Conservation (phyloP, 2,888 invertebrate species). For the Lycocerus yunnanus region DNA sequence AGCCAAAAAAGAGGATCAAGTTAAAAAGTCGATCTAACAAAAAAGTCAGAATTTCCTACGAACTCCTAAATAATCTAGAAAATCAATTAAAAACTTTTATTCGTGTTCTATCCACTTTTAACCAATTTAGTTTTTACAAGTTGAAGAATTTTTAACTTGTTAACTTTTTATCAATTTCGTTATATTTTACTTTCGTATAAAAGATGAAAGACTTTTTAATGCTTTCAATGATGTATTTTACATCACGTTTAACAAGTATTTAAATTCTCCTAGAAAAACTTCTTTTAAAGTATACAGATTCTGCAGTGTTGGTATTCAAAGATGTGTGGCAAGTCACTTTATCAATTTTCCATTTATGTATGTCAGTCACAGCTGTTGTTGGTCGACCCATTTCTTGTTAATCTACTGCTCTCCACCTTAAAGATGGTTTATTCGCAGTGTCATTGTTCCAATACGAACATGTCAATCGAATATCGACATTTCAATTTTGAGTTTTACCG, state of each 20-base stretch:
- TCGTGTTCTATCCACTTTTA: not conserved
- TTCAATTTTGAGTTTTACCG: no score
- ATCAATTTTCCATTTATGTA: conserved; percentile 2
- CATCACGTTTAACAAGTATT: not conserved
- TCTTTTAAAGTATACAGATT: not conserved
- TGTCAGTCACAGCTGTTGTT: not conserved
- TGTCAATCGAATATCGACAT: no score
- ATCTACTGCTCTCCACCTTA: not conserved
- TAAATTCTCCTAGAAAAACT: not conserved
- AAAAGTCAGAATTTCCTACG: not conserved
- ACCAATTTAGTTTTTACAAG: not conserved
- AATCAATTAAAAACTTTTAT: not conserved
- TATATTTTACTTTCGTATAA: not conserved
- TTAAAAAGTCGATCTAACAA: not conserved
- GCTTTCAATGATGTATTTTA: not conserved
- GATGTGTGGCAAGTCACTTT: not conserved
- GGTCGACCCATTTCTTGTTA: conserved; percentile 1
- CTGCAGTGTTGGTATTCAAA: not conserved
- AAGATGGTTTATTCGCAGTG: not conserved
- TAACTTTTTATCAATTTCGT: not conserved
- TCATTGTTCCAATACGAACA: not conserved
- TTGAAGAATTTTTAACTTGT: not conserved
- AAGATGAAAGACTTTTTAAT: not conserved
- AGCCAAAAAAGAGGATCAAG: not conserved
- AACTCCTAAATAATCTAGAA: not conserved